Evolutionary conservation across 2,888 invertebrate genomes (phyloP), one percentile per base, ranked within the genome.

Genomic region (Ophion slaviceki): DNA sequence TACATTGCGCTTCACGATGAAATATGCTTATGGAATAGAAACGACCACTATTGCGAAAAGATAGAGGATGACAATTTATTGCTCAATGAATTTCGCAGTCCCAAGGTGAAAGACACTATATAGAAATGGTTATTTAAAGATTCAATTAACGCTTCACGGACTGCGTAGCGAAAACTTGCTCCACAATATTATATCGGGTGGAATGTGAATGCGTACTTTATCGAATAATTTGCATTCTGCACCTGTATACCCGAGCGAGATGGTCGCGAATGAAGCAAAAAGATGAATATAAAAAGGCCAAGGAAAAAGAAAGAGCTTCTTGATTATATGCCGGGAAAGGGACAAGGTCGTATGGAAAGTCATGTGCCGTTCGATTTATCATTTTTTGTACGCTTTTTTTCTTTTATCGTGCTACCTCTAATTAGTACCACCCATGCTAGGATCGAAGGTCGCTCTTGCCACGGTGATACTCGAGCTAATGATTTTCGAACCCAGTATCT

Each of bases 321-420:
- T 28, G 61, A 70, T 32, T 75, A 68, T 62, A 80, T 3, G 82
- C 75, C 67, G 61, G 78, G 61, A 70, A 53, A 59, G 64, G 24
- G 36, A 53, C 11, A 77, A 28, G 76, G 66, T 14, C 68, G 45
- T 67, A 85, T 82, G 62, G 72, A 66, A 80, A 84, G 87, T 84
- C 87, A 87, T 84, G 86, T 86, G 86, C 87, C 80, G 28, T 62
- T 61, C 74, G 36, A 80, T 87, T 87, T 82, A 82, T 86, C 75
- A 82, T 79, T 81, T 64, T 66, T 53, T n/a, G 61, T 67, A 72
- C 45, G 59, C 78, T 75, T 76, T 76, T 62, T 76, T 83, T 74
- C 77, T 28, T 77, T 78, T 74, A 66, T 64, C 81, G 78, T 75
- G 80, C 80, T 81, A 75, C 74, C 68, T 84, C 84, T 87, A 87